Evolutionary conservation across 2,797 vertebrate genomes (phyloP), one percentile per base, ranked within the genome.

Genomic region (Yasuhikotakia modesta): DNA sequence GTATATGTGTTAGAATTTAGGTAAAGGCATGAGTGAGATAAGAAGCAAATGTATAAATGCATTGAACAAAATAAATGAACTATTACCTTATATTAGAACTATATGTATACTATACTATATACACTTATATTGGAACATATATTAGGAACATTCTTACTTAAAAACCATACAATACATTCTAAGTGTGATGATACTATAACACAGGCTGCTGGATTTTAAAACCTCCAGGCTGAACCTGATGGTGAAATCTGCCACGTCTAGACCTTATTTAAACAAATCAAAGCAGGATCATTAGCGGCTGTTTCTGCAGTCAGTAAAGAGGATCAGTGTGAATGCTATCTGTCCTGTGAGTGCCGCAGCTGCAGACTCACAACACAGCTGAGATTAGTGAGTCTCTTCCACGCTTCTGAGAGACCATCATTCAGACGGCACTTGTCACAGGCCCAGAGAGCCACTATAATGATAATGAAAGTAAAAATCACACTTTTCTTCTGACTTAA

Each of bases 281-380:
- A 45, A 63, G 73, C 72, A 79, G 73, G 61, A 83, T 85, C 81
- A 83, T 83, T 86, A 82, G 69, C 73, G 46, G 45, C 74, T 65
- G 66, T 21, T 53, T 80, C 81, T 78, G 64, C 71, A 52, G 58
- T 70, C 65, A 69, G 52, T 67, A 80, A 77, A 78, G 64, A 79
- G 75, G 70, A 81, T 83, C 70, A 76, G 77, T 21, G 63, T 81
- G 81, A 83, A 81, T 82, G 63, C 78, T 69, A 79, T 83, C 79
- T 82, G 70, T 63, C 65, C 72, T 69, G 74, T 32, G 50, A 74
- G 69, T 39, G 69, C 76, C 39, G 66, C 50, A 76, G 79, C 73
- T 30, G 76, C 46, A 80, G 82, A 80, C 74, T 81, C 81, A 63
- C 78, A 61, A 80, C 71, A 76, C 55, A 30, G 30, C n/a, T 14